A percentile compares a stretch with the other conserved stretches of the same genome.
Conservation (phyloP, 2,113 vertebrate species). For the Peromyscus leucopus region DNA sequence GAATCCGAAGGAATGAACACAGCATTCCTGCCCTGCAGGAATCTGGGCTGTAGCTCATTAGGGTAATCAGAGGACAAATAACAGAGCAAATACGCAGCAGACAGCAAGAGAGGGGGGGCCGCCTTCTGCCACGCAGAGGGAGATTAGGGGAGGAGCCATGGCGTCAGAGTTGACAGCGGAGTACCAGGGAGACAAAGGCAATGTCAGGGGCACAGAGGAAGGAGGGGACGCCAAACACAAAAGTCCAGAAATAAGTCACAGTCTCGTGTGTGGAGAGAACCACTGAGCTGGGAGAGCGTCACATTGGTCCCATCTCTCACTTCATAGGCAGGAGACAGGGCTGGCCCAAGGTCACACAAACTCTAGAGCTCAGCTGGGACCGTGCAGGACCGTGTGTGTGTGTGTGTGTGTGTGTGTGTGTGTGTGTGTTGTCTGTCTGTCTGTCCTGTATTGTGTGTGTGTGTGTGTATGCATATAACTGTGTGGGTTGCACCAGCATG, state of each 20-base stretch:
- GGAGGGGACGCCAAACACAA: not conserved
- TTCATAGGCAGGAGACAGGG: not conserved
- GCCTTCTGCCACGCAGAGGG: not conserved
- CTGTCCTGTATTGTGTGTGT: not conserved
- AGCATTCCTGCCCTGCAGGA: not conserved
- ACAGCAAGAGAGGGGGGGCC: not conserved
- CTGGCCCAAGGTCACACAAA: not conserved
- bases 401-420: not conserved
- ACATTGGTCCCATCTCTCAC: not conserved
- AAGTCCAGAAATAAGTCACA: not conserved
- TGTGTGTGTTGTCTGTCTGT: not conserved
- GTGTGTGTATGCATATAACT: not conserved
- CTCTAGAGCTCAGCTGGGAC: not conserved
- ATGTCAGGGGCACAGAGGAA: not conserved
- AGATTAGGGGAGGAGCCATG: too few species aligned
- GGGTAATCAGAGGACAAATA: not conserved
- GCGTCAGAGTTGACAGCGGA: not conserved
- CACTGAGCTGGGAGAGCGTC: not conserved
- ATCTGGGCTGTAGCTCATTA: not conserved
- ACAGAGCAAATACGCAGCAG: not conserved
- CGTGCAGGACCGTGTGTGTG: not conserved
- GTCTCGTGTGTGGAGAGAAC: not conserved
- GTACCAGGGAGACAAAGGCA: not conserved
- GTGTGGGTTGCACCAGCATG: not conserved
- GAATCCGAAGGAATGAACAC: not conserved